These are phyloP conservation scores for Meteorus colon DNA, from an alignment of 2,888 invertebrate genomes.

Conservation along the genomic window DNA sequence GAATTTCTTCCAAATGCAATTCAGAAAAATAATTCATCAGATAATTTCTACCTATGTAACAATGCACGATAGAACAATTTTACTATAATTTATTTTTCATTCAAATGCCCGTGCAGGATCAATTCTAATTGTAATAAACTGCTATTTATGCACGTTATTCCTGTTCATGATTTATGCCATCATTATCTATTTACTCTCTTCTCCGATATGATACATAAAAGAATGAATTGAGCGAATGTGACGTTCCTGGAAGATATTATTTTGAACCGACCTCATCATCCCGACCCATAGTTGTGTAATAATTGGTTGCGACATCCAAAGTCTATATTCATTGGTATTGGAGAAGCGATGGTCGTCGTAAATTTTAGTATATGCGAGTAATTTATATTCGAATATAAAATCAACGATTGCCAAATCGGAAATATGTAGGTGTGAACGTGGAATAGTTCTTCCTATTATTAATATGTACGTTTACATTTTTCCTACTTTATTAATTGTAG, in stretches of 20 bases:
- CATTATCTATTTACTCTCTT: background rate
- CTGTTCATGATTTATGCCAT: background rate
- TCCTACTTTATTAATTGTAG: background rate
- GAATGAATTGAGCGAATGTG: background rate
- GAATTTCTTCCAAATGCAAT: constrained; percentile 11
- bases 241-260: constrained; percentile 37
- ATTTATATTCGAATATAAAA: constrained; percentile 36
- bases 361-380: background rate
- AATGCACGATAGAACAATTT: background rate
- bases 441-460: background rate
- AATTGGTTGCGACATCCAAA: constrained; percentile 31
- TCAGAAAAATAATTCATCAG: background rate
- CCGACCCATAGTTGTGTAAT: constrained; percentile 18
- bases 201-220: background rate
- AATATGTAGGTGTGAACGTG: constrained; percentile 20
- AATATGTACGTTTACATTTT: background rate
- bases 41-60: background rate
- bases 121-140: background rate
- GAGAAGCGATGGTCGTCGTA: constrained; percentile 10
- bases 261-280: constrained; percentile 34
- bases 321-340: constrained; percentile 31
- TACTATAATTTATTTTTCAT: no score
- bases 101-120: background rate
- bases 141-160: background rate
- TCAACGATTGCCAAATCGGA: constrained; percentile 33